These are phyloP conservation scores for Cheilosia vulpina DNA, from an alignment of 2,888 invertebrate species.

Conservation along the genomic window DNA sequence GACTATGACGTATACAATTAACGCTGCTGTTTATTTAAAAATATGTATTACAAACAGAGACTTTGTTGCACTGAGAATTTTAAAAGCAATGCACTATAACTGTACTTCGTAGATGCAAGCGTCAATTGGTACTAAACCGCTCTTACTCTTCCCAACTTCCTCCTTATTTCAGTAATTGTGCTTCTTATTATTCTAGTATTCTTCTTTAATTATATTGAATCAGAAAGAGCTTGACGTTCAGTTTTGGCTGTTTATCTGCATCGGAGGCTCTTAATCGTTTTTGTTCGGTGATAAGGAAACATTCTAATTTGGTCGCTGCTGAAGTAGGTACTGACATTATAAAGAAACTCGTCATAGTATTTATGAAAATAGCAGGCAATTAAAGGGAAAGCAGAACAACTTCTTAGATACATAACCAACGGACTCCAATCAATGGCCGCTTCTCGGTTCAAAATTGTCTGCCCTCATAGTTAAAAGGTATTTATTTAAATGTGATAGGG, in stretches of 20 bases:
- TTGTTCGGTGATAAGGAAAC: conserved; percentile 58
- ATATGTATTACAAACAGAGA: conserved; percentile 2
- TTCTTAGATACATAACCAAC: background rate
- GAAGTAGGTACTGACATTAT: conserved; percentile 8
- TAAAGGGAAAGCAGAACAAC: background rate
- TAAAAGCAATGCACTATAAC: conserved; percentile 22
- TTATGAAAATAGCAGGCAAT: conserved; percentile 21
- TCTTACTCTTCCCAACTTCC: conserved; percentile 49
- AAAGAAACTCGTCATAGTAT: conserved; percentile 21
- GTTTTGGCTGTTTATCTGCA: conserved; percentile 59
- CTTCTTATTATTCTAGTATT: conserved; percentile 43
- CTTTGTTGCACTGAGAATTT: background rate
- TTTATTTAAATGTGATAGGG: background rate
- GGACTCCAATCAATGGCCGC: background rate
- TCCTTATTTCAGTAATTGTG: conserved; percentile 53
- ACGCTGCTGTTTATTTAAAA: background rate
- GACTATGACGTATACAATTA: background rate
- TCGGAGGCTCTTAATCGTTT: conserved; percentile 48
- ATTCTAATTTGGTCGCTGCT: conserved; percentile 26
- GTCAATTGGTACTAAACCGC: conserved; percentile 65
- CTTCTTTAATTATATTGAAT: conserved; percentile 58
- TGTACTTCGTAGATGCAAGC: conserved; percentile 64
- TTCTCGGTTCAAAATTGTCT: background rate
- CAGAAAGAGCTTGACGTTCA: conserved; percentile 51
- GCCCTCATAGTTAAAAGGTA: too few species aligned